Percentiles rank a stretch among this genome's conserved stretches.
phyloP scores from a whole-genome alignment of 2,888 invertebrate genomes.

The Hyalella azteca region DNA sequence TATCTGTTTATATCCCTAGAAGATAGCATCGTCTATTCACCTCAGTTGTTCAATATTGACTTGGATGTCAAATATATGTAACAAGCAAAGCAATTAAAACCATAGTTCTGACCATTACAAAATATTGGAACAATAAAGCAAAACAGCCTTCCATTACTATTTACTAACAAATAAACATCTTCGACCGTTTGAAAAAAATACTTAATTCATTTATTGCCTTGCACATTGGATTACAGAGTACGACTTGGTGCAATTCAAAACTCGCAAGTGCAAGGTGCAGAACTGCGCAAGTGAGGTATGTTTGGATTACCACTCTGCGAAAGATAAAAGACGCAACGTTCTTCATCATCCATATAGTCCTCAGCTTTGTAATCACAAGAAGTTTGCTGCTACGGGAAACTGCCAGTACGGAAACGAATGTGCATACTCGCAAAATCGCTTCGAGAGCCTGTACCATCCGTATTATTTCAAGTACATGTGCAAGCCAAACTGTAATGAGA shows the following conservation, averaged over 20 bases:
- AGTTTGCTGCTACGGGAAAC: neutral
- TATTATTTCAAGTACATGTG: neutral
- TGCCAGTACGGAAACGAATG: neutral
- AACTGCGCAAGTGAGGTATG: neutral
- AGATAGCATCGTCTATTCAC: no score
- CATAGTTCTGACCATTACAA: no score
- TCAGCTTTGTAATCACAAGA: neutral
- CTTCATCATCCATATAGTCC: neutral
- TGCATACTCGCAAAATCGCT: neutral
- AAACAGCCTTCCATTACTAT: no score
- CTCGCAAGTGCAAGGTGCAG: neutral
- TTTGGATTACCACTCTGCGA: neutral
- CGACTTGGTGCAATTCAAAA: neutral
- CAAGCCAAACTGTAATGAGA: neutral
- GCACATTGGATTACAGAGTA: conserved; percentile 21
- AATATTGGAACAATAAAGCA: no score
- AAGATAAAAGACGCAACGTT: conserved; percentile 1
- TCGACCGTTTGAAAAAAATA: no score
- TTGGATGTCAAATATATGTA: no score
- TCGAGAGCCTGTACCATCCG: conserved; percentile 14
- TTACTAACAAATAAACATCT: no score
- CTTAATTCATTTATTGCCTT: no score
- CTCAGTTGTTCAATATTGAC: no score
- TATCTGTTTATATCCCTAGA: no score
- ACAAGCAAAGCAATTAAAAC: no score